Conservation (phyloP, 2,797 vertebrate genomes). For the Chaetodon trifasciatus region DNA sequence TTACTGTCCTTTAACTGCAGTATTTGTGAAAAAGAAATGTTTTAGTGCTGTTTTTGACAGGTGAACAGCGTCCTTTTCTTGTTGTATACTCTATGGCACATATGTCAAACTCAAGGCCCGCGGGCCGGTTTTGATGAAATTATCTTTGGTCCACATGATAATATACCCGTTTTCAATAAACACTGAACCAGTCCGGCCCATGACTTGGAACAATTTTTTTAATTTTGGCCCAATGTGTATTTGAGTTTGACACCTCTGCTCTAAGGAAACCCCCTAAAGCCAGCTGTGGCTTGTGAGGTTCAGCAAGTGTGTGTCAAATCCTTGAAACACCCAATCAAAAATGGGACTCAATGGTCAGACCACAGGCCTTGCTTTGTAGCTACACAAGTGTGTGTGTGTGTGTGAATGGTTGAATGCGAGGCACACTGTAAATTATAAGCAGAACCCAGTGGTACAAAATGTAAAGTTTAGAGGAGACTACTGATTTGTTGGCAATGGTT, state of each 20-base stretch:
- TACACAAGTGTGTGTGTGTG: neutral
- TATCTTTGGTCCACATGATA: too few species aligned
- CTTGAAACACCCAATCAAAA: neutral
- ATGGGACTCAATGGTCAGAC: neutral
- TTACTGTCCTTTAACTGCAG: neutral
- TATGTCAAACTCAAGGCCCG: too few species aligned
- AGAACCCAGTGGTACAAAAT: neutral
- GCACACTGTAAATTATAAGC: too few species aligned
- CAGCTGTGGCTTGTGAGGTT: neutral
- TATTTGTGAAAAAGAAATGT: neutral
- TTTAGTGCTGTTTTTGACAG: neutral
- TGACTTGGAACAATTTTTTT: too few species aligned
- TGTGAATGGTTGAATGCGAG: neutral
- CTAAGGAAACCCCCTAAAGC: neutral
- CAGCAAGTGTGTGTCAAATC: neutral
- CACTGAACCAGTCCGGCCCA: too few species aligned
- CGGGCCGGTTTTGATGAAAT: too few species aligned
- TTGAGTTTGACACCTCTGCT: too few species aligned
- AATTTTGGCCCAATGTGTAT: too few species aligned
- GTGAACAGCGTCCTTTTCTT: accelerated
- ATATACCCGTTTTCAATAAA: too few species aligned
- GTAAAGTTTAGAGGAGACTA: neutral
- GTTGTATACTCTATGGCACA: conserved; percentile 5
- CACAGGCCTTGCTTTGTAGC: neutral
- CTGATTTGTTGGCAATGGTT: neutral